Evolutionary conservation across 2,888 invertebrate genomes (phyloP), one percentile per base, ranked within the genome.

Genomic region (Ellobium chinense): DNA sequence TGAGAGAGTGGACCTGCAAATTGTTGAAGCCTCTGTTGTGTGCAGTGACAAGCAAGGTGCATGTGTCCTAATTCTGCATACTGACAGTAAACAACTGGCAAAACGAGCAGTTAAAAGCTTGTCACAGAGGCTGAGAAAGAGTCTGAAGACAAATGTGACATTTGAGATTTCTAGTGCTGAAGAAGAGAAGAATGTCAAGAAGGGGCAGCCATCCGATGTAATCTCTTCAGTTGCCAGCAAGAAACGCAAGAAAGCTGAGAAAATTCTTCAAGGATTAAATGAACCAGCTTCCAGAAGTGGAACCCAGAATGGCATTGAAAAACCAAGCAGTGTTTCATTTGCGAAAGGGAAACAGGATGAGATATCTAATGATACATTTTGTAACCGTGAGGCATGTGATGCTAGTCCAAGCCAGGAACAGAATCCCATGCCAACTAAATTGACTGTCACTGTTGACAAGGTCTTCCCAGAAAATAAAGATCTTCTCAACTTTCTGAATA

Each of bases 141-240:
- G 5, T 5, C 37, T 68, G 46, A 46, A 68, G n/a, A 46, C 27
- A 27, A 39, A 68, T n/a, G 58, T 56, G 9, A 34, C 12, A 34
- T 76, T 27, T 56, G 58, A 66, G 46, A 76, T 66, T 46, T 76
- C 36, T 56, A 31, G 56, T 24, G 56, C 36, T 34, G 66, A 54
- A 24, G 56, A 65, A 7, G 56, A 63, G 18, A 18, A n/a, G n/a
- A n/a, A n/a, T n/a, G n/a, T n/a, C n/a, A n/a, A n/a, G n/a, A n/a
- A n/a, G n/a, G n/a, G n/a, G n/a, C n/a, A n/a, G n/a, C n/a, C n/a
- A n/a, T n/a, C n/a, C n/a, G n/a, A n/a, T n/a, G n/a, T n/a, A n/a
- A n/a, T n/a, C n/a, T n/a, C n/a, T n/a, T n/a, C n/a, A n/a, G n/a
- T n/a, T n/a, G n/a, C n/a, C n/a, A n/a, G n/a, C n/a, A n/a, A n/a